Percentiles rank a stretch among this genome's conserved stretches.
phyloP scores from a whole-genome alignment of 2,113 vertebrate genomes.

The Actenoides hombroni region DNA sequence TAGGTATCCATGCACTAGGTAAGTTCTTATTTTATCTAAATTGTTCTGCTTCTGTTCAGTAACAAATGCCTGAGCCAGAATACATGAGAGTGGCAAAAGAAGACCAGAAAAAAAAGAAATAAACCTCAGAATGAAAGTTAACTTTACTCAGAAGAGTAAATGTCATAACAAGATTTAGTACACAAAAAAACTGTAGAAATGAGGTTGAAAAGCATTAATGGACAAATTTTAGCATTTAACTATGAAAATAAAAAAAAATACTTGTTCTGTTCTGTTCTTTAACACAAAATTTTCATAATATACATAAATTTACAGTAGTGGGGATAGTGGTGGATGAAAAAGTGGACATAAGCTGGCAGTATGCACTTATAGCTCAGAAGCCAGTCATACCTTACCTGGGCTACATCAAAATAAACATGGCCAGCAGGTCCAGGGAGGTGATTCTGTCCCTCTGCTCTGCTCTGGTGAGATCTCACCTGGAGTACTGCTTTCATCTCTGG shows the following conservation, averaged over 20 bases:
- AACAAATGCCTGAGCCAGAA: not conserved
- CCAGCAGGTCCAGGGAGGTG: not conserved
- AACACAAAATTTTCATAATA: not conserved
- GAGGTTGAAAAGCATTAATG: not conserved
- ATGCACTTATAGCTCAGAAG: not conserved
- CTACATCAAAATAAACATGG: not conserved
- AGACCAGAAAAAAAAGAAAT: not conserved
- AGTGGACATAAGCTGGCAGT: not conserved
- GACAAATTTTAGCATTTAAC: not conserved
- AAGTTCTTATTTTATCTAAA: not conserved
- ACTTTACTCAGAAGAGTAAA: not conserved
- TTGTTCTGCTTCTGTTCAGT: not conserved
- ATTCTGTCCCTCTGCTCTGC: accelerated
- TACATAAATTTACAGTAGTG: not conserved
- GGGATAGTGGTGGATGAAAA: not conserved
- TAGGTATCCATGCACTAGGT: not conserved
- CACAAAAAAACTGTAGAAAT: not conserved
- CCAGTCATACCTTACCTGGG: not conserved
- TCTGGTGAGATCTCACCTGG: not conserved
- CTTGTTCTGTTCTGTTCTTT: not conserved
- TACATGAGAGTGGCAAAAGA: not conserved
- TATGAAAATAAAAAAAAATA: not conserved
- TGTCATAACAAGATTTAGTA: not conserved
- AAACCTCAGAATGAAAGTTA: not conserved
- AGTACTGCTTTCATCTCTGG: not conserved